phyloP scores from a whole-genome alignment of 2,888 invertebrate genomes.

The Bembecia ichneumoniformis region DNA sequence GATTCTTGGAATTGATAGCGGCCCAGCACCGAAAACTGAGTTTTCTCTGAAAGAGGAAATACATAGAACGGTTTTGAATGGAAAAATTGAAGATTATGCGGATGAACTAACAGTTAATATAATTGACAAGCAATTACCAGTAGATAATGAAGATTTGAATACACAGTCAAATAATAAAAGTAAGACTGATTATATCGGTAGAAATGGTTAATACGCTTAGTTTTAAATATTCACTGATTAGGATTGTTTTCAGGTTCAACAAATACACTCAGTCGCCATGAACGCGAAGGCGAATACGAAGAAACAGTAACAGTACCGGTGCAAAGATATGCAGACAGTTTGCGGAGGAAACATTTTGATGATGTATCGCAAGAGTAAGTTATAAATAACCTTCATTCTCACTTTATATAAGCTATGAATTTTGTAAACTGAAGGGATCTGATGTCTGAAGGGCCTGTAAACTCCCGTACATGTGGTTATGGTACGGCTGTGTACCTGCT shows the following conservation, averaged over 20 bases:
- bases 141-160: slow-evolving; percentile 5
- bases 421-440: too few relatives aligned
- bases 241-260: slow-evolving; percentile 27
- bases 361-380: slow-evolving; percentile 44
- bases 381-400: not conserved
- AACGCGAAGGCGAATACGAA: slow-evolving; percentile 74
- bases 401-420: not conserved
- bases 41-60: slow-evolving; percentile 60
- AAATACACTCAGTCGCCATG: slow-evolving; percentile 54
- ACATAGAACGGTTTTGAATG: slow-evolving; percentile 47
- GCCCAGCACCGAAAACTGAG: slow-evolving; percentile 56
- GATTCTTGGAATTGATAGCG: slow-evolving; percentile 47
- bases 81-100: slow-evolving; percentile 20
- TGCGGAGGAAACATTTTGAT: slow-evolving; percentile 62
- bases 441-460: too few relatives aligned
- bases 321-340: slow-evolving; percentile 70
- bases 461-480: too few relatives aligned
- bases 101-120: slow-evolving; percentile 15
- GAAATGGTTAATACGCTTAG: not conserved
- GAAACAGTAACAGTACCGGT: slow-evolving; percentile 68
- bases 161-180: slow-evolving; percentile 10
- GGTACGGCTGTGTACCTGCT: too few relatives aligned
- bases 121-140: slow-evolving; percentile 8
- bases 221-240: slow-evolving; percentile 15
- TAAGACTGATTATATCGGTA: slow-evolving; percentile 5